Conservation (phyloP, 2,888 invertebrate genomes). For the Agrotis exclamationis region DNA sequence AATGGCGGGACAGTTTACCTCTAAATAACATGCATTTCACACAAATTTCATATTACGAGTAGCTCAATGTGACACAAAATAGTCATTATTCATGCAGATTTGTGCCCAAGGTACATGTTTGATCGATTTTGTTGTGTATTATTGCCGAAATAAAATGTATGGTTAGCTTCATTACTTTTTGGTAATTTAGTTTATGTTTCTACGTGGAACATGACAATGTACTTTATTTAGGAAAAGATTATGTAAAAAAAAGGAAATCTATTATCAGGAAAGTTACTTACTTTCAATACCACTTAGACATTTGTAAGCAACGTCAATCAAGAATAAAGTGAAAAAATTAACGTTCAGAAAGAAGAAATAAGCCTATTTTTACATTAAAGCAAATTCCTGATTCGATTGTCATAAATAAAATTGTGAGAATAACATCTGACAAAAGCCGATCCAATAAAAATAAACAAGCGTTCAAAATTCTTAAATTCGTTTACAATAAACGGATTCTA, state of each 20-base stretch:
- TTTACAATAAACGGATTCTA: constrained; percentile 21
- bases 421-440: not conserved
- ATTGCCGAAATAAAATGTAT: constrained; percentile 28
- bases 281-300: not conserved
- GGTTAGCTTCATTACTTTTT: constrained; percentile 30
- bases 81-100: constrained; percentile 68
- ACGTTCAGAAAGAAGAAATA: not conserved
- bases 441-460: constrained; percentile 13
- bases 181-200: not conserved
- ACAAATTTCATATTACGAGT: constrained; percentile 65
- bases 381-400: not conserved
- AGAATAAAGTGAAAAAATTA: not conserved
- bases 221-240: not conserved
- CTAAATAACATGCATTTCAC: constrained; percentile 61
- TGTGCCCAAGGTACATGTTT: constrained; percentile 50
- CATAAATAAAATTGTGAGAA: not conserved
- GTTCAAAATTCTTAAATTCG: constrained; percentile 10
- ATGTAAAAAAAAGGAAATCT: too few species aligned
- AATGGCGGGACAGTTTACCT: constrained; percentile 44
- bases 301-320: not conserved
- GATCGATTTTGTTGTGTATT: constrained; percentile 35
- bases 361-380: not conserved
- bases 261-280: too few species aligned
- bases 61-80: constrained; percentile 65
- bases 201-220: not conserved